These are phyloP conservation scores for Calcarius lapponicus DNA, from an alignment of 2,797 vertebrate species.

Conservation along the genomic window DNA sequence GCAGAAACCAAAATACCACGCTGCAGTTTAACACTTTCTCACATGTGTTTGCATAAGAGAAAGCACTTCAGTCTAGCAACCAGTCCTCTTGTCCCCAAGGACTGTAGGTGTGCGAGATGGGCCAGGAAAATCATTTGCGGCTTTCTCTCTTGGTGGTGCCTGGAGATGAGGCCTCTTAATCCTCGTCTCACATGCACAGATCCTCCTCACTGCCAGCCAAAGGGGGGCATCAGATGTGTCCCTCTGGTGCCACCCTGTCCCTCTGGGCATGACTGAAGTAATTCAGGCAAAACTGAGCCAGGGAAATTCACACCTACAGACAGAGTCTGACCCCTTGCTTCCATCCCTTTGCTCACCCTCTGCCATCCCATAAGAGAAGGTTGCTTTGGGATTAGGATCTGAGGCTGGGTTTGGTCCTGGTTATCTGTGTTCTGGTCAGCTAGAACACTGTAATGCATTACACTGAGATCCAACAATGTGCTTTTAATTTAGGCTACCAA, in stretches of 20 bases:
- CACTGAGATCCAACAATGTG: neutral
- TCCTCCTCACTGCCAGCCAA: neutral
- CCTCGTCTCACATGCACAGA: neutral
- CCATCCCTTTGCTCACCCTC: neutral
- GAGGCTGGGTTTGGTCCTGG: neutral
- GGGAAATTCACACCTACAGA: neutral
- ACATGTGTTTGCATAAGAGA: slow-evolving; percentile 32
- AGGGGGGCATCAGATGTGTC: neutral
- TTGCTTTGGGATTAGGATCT: neutral
- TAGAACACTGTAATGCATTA: neutral
- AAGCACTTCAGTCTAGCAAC: neutral
- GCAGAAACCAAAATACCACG: slow-evolving; percentile 38
- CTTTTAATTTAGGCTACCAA: neutral
- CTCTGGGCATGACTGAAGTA: neutral
- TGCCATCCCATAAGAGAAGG: neutral
- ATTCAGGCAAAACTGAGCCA: neutral
- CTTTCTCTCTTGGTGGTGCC: neutral
- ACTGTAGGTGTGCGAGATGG: neutral
- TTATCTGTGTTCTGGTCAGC: neutral
- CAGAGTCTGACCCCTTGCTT: neutral
- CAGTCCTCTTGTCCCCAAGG: neutral
- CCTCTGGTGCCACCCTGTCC: neutral
- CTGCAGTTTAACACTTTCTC: slow-evolving; percentile 43
- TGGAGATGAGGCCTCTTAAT: neutral
- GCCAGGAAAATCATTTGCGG: neutral